These are phyloP conservation scores for Drosophila bipectinata DNA, from an alignment of 1,140 invertebrate species.

Conservation along the genomic window DNA sequence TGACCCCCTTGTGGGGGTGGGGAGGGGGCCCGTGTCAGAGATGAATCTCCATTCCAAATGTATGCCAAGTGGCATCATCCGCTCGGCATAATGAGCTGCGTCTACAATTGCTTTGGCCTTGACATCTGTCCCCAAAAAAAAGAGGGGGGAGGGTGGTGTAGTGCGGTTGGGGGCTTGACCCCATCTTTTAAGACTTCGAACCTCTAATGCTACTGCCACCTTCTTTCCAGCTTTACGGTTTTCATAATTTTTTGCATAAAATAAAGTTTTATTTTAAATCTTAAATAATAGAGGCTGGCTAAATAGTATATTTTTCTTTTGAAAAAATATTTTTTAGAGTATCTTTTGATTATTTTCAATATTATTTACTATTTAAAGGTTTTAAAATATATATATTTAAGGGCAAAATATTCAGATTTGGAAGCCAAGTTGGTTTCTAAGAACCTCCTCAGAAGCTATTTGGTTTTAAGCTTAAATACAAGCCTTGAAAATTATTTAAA, in stretches of 20 bases:
- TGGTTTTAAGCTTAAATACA: not conserved
- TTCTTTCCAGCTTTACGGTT: slow-evolving; percentile 27
- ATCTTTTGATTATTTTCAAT: too few species aligned
- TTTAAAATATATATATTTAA: too few species aligned
- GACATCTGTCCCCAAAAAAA: slow-evolving; percentile 29
- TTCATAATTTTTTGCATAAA: slow-evolving; percentile 52
- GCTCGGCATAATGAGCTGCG: slow-evolving; percentile 77
- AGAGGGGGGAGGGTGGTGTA: too few species aligned
- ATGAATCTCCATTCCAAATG: slow-evolving; percentile 58
- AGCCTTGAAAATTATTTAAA: not conserved
- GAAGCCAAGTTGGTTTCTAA: too few species aligned
- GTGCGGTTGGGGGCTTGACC: not conserved
- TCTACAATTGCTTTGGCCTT: slow-evolving; percentile 72
- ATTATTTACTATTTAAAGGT: too few species aligned
- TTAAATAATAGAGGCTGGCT: slow-evolving; percentile 14
- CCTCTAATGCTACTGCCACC: not conserved
- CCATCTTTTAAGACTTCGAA: not conserved
- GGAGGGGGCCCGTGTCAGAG: slow-evolving; percentile 9
- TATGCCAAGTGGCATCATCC: slow-evolving; percentile 75
- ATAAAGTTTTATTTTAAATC: slow-evolving; percentile 32
- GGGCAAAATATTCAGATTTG: too few species aligned
- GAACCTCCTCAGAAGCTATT: too few species aligned
- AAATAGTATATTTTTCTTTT: not conserved
- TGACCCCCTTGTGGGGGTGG: slow-evolving; percentile 13
- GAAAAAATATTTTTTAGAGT: too few species aligned